Evolutionary conservation across 2,113 vertebrate species (phyloP).

Genomic region (Zapornia atra): DNA sequence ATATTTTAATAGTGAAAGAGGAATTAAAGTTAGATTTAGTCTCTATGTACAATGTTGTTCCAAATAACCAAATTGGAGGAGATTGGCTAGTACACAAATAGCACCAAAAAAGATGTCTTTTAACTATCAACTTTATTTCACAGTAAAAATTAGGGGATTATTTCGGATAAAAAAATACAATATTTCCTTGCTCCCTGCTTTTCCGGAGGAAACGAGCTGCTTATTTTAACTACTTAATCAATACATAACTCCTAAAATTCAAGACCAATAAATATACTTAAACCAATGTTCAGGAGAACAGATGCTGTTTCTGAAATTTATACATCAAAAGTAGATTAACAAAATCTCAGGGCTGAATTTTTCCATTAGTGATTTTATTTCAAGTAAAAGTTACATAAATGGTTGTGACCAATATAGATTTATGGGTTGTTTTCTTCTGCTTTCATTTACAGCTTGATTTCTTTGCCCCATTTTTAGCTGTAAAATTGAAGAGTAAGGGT

Average conservation of each 20-base stretch:
- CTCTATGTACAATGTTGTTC: not conserved
- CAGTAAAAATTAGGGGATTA: not conserved
- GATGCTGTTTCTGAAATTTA: not conserved
- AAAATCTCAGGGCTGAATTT: not conserved
- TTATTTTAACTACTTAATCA: not conserved
- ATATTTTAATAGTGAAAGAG: not conserved
- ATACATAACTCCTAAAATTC: not conserved
- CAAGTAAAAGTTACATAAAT: not conserved
- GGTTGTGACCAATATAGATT: not conserved
- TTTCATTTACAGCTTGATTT: not conserved
- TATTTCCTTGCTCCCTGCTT: rapidly evolving
- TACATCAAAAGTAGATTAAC: not conserved
- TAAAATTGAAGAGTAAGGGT: not conserved
- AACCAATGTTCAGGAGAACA: not conserved
- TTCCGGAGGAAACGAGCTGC: not conserved
- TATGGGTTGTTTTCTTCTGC: not conserved
- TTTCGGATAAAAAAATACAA: not conserved
- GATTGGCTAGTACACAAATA: not conserved
- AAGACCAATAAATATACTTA: not conserved
- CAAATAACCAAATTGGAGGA: not conserved
- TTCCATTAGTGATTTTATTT: not conserved
- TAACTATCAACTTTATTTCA: not conserved
- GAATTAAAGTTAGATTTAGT: not conserved
- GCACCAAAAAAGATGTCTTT: not conserved
- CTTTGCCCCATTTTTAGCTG: not conserved